Evolutionary conservation across 2,113 vertebrate genomes (phyloP).

Genomic region (Planiliza haematocheilus): DNA sequence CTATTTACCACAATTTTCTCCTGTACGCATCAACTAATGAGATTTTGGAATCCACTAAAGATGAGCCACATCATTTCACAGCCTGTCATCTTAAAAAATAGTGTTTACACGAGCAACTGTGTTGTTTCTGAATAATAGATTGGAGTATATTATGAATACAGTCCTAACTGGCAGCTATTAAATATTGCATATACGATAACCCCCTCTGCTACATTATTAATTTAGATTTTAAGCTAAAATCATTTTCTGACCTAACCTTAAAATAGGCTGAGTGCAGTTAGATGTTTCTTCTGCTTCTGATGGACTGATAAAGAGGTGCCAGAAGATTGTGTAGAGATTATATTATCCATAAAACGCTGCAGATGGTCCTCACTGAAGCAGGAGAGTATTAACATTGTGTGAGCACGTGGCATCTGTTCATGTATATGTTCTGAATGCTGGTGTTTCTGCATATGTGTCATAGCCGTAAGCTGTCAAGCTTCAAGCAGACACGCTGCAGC

Average conservation of each 20-base stretch:
- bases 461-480: slow-evolving; percentile 9
- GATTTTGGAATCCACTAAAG: background rate
- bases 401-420: slow-evolving; percentile 1
- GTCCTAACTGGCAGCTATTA: slow-evolving; percentile 50
- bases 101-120: slow-evolving; percentile 17
- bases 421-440: slow-evolving; percentile 5
- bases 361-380: slow-evolving; percentile 9
- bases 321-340: slow-evolving; percentile 22
- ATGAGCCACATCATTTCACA: background rate
- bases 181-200: slow-evolving; percentile 53
- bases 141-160: slow-evolving; percentile 38
- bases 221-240: slow-evolving; percentile 47
- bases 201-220: slow-evolving; percentile 51
- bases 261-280: slow-evolving; percentile 53
- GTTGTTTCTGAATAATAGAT: slow-evolving; percentile 40
- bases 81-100: background rate
- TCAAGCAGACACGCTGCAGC: background rate
- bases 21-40: background rate
- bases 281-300: slow-evolving; percentile 34
- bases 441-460: background rate
- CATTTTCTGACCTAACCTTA: slow-evolving; percentile 32
- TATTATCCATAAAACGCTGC: slow-evolving; percentile 19
- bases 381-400: background rate
- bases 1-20: too few species aligned
- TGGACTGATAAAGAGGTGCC: slow-evolving; percentile 25